These are phyloP conservation scores for Temnothorax curvispinosus DNA, from an alignment of 1,140 invertebrate genomes.

Conservation along the genomic window DNA sequence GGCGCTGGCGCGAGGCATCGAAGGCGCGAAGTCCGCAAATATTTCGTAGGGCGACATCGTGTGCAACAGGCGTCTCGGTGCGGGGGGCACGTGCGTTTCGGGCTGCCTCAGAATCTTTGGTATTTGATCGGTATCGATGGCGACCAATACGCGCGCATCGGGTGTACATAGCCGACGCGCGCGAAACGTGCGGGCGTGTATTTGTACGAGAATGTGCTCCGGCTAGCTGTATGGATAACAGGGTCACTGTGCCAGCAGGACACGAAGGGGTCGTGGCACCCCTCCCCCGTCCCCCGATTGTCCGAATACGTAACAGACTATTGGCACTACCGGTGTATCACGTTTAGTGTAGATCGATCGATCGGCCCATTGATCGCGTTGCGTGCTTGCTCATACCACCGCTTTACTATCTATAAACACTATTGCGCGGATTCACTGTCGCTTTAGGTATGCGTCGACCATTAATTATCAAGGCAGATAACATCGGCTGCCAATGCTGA, in stretches of 20 bases:
- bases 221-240: constrained; percentile 69
- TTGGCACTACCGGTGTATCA: constrained; percentile 48
- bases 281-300: constrained; percentile 63
- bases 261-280: constrained; percentile 70
- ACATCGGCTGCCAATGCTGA: constrained; percentile 41
- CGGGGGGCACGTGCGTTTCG: constrained; percentile 70
- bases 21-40: constrained; percentile 67
- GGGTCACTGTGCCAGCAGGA: constrained; percentile 79
- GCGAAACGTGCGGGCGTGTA: constrained; percentile 38
- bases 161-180: constrained; percentile 59
- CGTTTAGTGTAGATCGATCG: constrained; percentile 53
- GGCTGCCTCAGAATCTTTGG: constrained; percentile 83
- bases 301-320: constrained; percentile 67
- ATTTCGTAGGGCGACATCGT: constrained; percentile 71
- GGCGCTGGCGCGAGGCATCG: constrained; percentile 44
- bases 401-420: constrained; percentile 72
- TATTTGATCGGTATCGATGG: constrained; percentile 80
- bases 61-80: constrained; percentile 80
- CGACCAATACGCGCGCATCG: constrained; percentile 68
- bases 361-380: constrained; percentile 71
- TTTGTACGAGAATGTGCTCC: constrained; percentile 67
- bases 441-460: constrained; percentile 57
- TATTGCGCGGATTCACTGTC: constrained; percentile 60
- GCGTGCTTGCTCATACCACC: constrained; percentile 30
- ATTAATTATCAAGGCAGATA: constrained; percentile 59